phyloP scores from a whole-genome alignment of 2,113 vertebrate species.

The Rhinolophus ferrumequinum region DNA sequence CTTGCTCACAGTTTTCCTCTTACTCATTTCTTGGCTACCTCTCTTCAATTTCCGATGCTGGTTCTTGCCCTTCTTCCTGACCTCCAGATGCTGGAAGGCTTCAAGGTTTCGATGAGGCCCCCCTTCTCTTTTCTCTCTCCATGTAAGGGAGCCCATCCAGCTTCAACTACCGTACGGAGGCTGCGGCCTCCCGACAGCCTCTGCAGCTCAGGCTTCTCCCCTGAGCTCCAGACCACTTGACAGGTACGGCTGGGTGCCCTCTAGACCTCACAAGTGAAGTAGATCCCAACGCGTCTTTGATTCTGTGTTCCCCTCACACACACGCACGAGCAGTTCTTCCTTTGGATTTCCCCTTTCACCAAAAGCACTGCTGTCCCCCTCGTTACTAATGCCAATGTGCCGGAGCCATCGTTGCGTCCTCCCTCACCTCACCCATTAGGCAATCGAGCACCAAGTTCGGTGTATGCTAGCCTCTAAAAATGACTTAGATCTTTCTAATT shows the following conservation, averaged over 20 bases:
- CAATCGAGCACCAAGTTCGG: not conserved
- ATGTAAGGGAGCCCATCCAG: not conserved
- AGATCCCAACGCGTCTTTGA: not conserved
- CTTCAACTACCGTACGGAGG: not conserved
- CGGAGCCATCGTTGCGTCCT: not conserved
- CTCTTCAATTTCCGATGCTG: constrained; percentile 15
- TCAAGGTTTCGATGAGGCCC: not conserved
- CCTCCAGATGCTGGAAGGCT: constrained; percentile 11
- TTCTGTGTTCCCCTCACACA: not conserved
- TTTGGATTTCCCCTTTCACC: not conserved
- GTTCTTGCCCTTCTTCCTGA: constrained; percentile 43
- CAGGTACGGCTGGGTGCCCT: not conserved
- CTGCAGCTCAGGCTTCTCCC: not conserved
- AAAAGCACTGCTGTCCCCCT: not conserved
- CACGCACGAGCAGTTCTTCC: not conserved
- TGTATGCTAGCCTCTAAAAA: not conserved
- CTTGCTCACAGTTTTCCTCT: constrained; percentile 56
- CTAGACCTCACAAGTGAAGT: not conserved
- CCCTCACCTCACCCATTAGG: not conserved
- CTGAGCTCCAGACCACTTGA: not conserved
- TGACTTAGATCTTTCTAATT: not conserved
- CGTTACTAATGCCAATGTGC: not conserved
- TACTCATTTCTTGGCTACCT: constrained; percentile 58
- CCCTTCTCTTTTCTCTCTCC: not conserved
- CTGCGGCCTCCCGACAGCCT: not conserved